phyloP scores from a whole-genome alignment of 2,113 vertebrate species.

The Ceyx melanurus region DNA sequence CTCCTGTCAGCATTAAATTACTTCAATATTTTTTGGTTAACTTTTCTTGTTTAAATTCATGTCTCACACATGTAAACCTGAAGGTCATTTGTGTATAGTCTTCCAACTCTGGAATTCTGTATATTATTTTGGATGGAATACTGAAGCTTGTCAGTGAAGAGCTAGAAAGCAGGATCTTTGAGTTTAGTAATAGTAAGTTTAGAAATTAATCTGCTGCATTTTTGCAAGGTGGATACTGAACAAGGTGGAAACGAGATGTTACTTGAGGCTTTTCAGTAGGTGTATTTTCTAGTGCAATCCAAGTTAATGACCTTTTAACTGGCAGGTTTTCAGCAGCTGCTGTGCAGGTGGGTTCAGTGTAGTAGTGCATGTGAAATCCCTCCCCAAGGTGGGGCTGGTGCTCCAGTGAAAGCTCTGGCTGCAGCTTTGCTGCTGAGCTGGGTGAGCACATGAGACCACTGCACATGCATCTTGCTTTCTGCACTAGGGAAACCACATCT shows the following conservation, averaged over 20 bases:
- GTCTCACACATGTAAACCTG: not conserved
- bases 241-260: not conserved
- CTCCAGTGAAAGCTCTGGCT: fast-evolving
- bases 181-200: not conserved
- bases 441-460: not conserved
- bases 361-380: not conserved
- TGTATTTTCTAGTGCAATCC: not conserved
- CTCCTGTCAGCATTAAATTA: not conserved
- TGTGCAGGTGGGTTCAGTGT: not conserved
- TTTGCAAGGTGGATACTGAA: not conserved
- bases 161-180: not conserved
- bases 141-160: not conserved
- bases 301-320: not conserved
- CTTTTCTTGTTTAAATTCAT: not conserved
- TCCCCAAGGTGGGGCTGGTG: slow-evolving; percentile 15
- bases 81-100: not conserved
- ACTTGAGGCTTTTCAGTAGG: not conserved
- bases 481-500: not conserved
- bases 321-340: not conserved
- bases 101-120: not conserved
- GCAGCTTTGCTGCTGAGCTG: not conserved
- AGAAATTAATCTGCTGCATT: not conserved
- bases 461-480: not conserved
- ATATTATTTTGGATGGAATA: not conserved
- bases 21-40: not conserved